Evolutionary conservation across 2,888 invertebrate species (phyloP).

Genomic region (Panopea generosa): DNA sequence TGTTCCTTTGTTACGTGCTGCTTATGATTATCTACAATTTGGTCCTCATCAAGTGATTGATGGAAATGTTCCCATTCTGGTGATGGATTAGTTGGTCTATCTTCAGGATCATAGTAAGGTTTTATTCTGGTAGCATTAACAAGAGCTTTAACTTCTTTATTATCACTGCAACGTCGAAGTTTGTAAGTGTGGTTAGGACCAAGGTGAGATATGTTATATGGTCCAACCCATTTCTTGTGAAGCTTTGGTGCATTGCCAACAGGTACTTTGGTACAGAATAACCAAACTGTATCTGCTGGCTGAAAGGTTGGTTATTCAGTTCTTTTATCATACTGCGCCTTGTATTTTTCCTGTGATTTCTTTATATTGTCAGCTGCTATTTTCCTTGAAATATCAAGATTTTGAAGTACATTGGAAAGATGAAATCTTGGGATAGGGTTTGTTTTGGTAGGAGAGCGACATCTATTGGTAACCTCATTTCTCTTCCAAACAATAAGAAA

Average conservation of each 20-base stretch:
- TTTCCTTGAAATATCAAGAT: constrained; percentile 23
- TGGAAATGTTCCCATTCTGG: constrained; percentile 10
- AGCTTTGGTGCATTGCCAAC: constrained; percentile 14
- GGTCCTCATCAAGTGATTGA: too few species aligned
- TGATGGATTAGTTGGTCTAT: constrained; percentile 43
- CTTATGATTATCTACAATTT: too few species aligned
- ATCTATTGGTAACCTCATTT: constrained; percentile 31
- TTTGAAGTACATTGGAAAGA: too few species aligned
- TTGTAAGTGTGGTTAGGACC: constrained; percentile 37
- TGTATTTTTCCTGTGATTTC: constrained; percentile 36
- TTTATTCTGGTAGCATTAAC: constrained; percentile 36
- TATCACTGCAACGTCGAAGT: constrained; percentile 9
- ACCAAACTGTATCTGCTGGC: constrained; percentile 36
- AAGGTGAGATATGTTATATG: constrained; percentile 29
- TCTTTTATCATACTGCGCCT: constrained; percentile 41
- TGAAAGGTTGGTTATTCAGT: constrained; percentile 27
- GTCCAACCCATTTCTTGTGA: constrained; percentile 11
- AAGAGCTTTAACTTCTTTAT: constrained; percentile 26
- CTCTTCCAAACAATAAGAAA: constrained; percentile 43
- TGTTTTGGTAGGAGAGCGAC: constrained; percentile 20
- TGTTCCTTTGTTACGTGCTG: too few species aligned
- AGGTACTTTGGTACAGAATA: constrained; percentile 16
- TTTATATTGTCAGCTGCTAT: constrained; percentile 30
- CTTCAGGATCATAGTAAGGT: constrained; percentile 38
- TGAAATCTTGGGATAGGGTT: constrained; percentile 9